Evolutionary conservation across 2,113 vertebrate genomes (phyloP).

Genomic region (Lepus timidus): DNA sequence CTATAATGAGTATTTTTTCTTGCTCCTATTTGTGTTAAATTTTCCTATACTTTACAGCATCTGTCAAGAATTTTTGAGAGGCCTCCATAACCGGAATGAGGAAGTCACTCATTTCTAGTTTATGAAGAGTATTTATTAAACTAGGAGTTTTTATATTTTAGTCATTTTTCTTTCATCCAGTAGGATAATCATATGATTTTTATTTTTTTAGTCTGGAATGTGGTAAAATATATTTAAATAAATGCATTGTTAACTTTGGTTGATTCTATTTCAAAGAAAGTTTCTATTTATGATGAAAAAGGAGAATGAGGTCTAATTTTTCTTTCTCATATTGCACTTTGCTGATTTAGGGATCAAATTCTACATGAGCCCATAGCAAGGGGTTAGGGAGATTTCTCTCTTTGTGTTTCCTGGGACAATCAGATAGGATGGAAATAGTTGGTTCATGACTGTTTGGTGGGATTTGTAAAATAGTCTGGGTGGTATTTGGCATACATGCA

Average conservation of each 20-base stretch:
- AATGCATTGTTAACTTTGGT: background rate
- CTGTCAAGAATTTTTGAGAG: background rate
- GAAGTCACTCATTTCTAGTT: background rate
- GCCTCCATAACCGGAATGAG: background rate
- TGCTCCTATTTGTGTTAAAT: background rate
- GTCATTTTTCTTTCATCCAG: background rate
- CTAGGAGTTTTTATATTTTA: background rate
- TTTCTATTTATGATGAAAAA: constrained; percentile 4
- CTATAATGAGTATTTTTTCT: background rate
- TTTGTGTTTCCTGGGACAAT: background rate
- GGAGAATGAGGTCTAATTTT: background rate
- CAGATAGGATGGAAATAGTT: background rate
- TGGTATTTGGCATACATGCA: background rate
- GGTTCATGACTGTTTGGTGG: background rate
- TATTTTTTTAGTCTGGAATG: background rate
- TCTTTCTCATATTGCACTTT: background rate
- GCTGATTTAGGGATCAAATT: background rate
- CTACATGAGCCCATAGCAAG: background rate
- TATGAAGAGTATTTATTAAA: background rate
- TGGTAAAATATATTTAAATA: constrained; percentile 28
- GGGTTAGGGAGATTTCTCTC: background rate
- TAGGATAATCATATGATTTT: background rate
- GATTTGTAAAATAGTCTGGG: background rate
- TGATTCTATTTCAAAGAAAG: constrained; percentile 15
- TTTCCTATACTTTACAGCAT: background rate